Conservation (phyloP, 2,797 vertebrate genomes). For the Onychomys arenicola region DNA sequence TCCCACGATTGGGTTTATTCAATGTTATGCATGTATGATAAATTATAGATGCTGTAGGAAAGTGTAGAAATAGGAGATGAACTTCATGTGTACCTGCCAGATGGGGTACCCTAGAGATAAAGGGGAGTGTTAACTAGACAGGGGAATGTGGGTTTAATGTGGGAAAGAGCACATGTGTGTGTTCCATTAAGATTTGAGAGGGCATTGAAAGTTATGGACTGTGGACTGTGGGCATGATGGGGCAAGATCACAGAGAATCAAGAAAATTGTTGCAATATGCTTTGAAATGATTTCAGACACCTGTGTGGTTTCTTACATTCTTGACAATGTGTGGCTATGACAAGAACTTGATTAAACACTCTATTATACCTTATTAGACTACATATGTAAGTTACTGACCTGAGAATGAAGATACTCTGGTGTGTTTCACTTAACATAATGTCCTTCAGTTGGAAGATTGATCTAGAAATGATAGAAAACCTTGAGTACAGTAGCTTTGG, state of each 20-base stretch:
- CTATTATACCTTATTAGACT: background rate
- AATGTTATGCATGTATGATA: background rate
- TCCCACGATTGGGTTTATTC: background rate
- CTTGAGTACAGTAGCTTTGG: background rate
- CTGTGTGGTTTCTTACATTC: background rate
- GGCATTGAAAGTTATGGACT: background rate
- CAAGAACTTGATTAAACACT: background rate
- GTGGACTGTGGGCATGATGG: background rate
- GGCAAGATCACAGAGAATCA: background rate
- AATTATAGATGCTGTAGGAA: background rate
- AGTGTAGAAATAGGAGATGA: background rate
- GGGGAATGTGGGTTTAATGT: background rate
- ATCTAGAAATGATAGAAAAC: background rate
- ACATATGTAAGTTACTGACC: background rate
- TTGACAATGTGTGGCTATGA: background rate
- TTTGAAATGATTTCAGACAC: background rate
- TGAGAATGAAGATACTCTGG: background rate
- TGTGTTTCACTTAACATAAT: background rate
- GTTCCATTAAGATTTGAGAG: background rate
- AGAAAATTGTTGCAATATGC: background rate
- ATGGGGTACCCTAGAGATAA: background rate
- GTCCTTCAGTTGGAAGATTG: background rate
- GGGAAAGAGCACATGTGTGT: background rate
- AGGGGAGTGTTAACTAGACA: background rate
- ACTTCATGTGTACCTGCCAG: background rate